Evolutionary conservation across 2,113 vertebrate species (phyloP).

Genomic region (Alouatta palliata): DNA sequence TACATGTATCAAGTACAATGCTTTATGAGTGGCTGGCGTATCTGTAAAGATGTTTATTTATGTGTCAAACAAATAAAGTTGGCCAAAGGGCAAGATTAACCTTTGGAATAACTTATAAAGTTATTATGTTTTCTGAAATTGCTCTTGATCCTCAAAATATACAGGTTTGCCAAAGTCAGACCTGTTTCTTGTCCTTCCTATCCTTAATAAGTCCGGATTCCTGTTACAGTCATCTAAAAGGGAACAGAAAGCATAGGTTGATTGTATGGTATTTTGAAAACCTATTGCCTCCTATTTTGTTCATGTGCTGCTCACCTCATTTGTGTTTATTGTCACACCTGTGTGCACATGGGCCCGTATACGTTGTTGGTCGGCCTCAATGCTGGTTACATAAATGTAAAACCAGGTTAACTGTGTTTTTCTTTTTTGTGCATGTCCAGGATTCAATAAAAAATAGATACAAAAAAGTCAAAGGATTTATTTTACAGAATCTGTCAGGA

Average conservation of each 20-base stretch:
- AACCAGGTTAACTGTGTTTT: neutral
- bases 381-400: neutral
- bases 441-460: neutral
- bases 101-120: slow-evolving; percentile 24
- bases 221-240: neutral
- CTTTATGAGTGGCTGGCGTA: neutral
- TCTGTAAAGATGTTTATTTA: neutral
- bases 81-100: neutral
- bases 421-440: neutral
- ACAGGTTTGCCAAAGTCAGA: neutral
- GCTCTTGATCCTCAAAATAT: neutral
- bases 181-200: neutral
- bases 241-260: neutral
- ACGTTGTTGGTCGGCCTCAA: neutral
- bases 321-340: neutral
- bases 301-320: neutral
- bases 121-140: slow-evolving; percentile 26
- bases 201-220: neutral
- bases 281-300: neutral
- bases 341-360: neutral
- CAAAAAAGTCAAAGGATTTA: neutral
- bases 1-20: neutral
- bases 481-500: slow-evolving; percentile 6
- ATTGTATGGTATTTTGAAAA: neutral
- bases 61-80: neutral